Conservation (phyloP, 2,888 invertebrate species). For the Nomada fucata region DNA sequence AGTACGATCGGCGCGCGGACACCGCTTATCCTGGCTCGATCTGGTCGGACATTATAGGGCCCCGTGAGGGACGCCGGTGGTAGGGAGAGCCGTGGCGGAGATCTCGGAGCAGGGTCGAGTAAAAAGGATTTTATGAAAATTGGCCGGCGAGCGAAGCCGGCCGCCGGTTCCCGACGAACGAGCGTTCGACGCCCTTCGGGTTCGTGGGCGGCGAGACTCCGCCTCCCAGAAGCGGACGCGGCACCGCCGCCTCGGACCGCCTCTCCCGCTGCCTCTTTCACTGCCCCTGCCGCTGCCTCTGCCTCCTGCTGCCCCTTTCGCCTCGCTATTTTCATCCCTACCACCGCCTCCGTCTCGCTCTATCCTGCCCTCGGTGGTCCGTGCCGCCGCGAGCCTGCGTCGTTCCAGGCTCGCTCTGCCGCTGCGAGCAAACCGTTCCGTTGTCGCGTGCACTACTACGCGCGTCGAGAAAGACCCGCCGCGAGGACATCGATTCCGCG, state of each 20-base stretch:
- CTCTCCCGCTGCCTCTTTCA: constrained; percentile 17
- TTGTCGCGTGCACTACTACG: neutral
- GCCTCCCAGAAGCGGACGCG: constrained; percentile 37
- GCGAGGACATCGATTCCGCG: neutral
- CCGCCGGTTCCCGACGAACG: constrained; percentile 20
- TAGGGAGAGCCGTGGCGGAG: constrained; percentile 9
- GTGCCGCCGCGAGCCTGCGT: neutral
- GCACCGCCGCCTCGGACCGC: constrained; percentile 47
- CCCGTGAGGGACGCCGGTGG: constrained; percentile 40
- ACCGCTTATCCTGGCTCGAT: constrained; percentile 72
- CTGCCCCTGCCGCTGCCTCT: neutral
- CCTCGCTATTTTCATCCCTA: constrained; percentile 19
- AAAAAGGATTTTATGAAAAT: constrained; percentile 63
- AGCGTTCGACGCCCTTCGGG: constrained; percentile 37
- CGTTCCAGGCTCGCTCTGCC: neutral
- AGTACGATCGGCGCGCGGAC: constrained; percentile 64
- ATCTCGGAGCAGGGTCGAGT: constrained; percentile 1
- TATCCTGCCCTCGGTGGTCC: neutral
- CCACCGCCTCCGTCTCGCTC: neutral
- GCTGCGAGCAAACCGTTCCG: neutral
- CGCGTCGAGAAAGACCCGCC: no score
- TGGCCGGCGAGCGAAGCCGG: constrained; percentile 15
- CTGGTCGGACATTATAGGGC: constrained; percentile 77
- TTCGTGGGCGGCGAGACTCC: constrained; percentile 66
- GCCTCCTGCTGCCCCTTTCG: constrained; percentile 2